Evolutionary conservation across 2,113 vertebrate genomes (phyloP).

Genomic region (Chiloscyllium plagiosum): DNA sequence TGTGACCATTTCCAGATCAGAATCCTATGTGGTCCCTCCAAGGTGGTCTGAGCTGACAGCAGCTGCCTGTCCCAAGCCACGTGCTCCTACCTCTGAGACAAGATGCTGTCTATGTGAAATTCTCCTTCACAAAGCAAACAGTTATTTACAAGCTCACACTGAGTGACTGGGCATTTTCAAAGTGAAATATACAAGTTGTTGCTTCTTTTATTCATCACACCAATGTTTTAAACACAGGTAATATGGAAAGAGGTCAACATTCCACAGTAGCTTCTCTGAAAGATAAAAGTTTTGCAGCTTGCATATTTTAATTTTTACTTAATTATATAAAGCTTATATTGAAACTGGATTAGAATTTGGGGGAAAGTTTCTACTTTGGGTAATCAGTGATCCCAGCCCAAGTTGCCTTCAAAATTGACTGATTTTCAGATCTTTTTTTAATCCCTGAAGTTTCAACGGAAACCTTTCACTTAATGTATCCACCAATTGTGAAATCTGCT

Average conservation of each 20-base stretch:
- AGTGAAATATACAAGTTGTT: background rate
- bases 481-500: background rate
- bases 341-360: background rate
- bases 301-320: background rate
- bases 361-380: background rate
- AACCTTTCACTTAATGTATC: too few species aligned
- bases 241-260: background rate
- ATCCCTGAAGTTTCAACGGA: background rate
- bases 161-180: background rate
- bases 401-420: background rate
- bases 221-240: background rate
- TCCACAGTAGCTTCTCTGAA: background rate
- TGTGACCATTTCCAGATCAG: background rate
- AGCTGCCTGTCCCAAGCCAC: background rate
- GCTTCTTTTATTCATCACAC: background rate
- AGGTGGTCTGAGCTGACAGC: background rate
- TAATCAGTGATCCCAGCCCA: background rate
- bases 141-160: background rate
- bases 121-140: background rate
- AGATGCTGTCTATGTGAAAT: background rate
- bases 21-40: background rate
- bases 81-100: background rate
- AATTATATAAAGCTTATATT: background rate
- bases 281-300: background rate
- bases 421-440: background rate